phyloP scores from a whole-genome alignment of 1,140 invertebrate genomes.

The Maniola jurtina region DNA sequence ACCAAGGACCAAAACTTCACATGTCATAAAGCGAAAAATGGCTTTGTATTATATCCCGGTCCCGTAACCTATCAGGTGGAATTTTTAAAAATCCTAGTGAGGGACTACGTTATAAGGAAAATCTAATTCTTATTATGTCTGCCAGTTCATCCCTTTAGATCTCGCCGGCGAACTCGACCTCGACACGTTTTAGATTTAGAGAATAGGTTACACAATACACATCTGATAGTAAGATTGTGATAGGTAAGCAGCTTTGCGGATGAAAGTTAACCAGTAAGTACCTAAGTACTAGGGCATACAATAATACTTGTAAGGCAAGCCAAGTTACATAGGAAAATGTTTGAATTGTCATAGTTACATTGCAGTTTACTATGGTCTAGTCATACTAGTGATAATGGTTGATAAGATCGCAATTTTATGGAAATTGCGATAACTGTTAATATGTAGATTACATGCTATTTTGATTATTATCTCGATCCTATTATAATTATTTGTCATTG shows the following conservation, averaged over 20 bases:
- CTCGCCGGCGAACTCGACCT: background rate
- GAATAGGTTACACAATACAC: background rate
- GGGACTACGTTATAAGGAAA: no score
- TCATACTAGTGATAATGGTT: background rate
- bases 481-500: no score
- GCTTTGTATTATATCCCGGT: no score
- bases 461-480: no score
- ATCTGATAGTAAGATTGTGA: slow-evolving; percentile 13
- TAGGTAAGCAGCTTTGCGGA: slow-evolving; percentile 18
- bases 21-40: no score
- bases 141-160: no score
- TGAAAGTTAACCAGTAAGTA: slow-evolving; percentile 14
- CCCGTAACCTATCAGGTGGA: no score
- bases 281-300: slow-evolving; percentile 6
- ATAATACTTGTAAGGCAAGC: background rate
- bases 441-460: background rate
- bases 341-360: slow-evolving; percentile 1
- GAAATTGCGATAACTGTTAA: background rate
- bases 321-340: background rate
- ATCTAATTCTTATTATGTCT: no score
- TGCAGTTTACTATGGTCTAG: background rate
- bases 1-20: no score
- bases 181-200: background rate
- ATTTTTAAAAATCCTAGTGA: no score
- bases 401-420: background rate